These are phyloP conservation scores for Paramacrobiotus metropolitanus DNA, from an alignment of 1,140 invertebrate genomes.

Conservation along the genomic window DNA sequence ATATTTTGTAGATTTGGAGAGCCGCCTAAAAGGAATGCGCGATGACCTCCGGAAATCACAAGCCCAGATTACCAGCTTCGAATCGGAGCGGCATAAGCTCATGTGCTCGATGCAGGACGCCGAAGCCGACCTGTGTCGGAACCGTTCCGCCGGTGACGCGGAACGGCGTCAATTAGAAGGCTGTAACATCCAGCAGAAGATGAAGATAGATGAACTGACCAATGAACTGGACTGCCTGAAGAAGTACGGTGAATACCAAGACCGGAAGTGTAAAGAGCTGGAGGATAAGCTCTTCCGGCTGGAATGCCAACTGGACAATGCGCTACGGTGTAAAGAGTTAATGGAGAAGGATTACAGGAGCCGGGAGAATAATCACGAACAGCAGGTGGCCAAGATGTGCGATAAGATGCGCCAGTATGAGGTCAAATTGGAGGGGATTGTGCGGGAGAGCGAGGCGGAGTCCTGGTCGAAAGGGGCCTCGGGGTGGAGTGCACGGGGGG, in stretches of 20 bases:
- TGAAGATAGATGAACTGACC: not conserved
- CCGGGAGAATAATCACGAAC: not conserved
- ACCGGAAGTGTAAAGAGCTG: not conserved
- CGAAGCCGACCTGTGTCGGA: not conserved
- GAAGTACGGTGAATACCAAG: not conserved
- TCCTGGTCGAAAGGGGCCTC: too few relatives aligned
- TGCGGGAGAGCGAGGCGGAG: not conserved
- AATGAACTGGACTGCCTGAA: not conserved
- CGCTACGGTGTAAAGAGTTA: not conserved
- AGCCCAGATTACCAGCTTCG: not conserved
- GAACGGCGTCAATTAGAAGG: not conserved
- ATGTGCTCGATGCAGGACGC: not conserved
- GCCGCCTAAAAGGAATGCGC: not conserved
- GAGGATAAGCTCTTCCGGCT: not conserved
- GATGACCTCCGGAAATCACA: not conserved
- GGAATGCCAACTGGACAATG: not conserved
- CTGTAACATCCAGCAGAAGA: not conserved
- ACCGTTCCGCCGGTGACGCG: not conserved
- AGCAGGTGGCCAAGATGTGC: not conserved
- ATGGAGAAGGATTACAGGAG: not conserved
- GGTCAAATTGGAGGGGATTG: not conserved
- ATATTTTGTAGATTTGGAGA: not conserved
- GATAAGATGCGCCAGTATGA: slow-evolving; percentile 2
- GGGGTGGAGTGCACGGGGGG: too few relatives aligned
- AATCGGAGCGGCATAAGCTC: not conserved